A percentile compares a stretch with the other conserved stretches of the same genome.
These are phyloP conservation scores for Meganola albula DNA, from an alignment of 2,888 invertebrate genomes.

Conservation along the genomic window DNA sequence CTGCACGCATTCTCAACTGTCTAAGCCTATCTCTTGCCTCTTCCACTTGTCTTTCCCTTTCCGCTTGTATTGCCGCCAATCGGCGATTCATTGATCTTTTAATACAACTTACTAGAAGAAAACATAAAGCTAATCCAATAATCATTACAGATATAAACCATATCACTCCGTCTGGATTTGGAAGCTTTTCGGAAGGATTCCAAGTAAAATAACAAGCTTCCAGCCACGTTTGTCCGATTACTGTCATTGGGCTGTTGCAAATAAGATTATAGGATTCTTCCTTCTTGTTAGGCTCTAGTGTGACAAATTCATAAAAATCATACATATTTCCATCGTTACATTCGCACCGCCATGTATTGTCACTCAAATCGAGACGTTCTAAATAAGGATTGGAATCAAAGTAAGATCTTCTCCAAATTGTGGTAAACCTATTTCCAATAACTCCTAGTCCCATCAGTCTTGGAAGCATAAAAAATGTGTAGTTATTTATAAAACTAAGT, in stretches of 20 bases:
- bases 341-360: constrained; percentile 88
- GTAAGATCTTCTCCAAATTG: constrained; percentile 75
- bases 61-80: constrained; percentile 64
- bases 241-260: constrained; percentile 81
- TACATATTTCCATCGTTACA: constrained; percentile 79
- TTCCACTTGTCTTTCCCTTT: constrained; percentile 74
- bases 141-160: constrained; percentile 78
- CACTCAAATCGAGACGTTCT: constrained; percentile 78
- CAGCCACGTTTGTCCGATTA: constrained; percentile 82
- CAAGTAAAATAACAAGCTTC: constrained; percentile 81
- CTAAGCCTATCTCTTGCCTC: constrained; percentile 78
- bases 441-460: constrained; percentile 79
- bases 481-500: constrained; percentile 78
- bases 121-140: constrained; percentile 69
- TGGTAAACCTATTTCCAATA: constrained; percentile 84
- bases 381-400: constrained; percentile 80
- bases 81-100: constrained; percentile 76
- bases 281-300: constrained; percentile 74
- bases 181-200: constrained; percentile 64
- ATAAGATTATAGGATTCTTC: constrained; percentile 71
- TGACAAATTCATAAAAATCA: constrained; percentile 79
- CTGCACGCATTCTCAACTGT: constrained; percentile 69
- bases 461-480: constrained; percentile 79
- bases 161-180: constrained; percentile 73
- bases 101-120: constrained; percentile 74